Evolutionary conservation across 1,140 invertebrate genomes (phyloP).

Genomic region (Himalopsyche phryganea): DNA sequence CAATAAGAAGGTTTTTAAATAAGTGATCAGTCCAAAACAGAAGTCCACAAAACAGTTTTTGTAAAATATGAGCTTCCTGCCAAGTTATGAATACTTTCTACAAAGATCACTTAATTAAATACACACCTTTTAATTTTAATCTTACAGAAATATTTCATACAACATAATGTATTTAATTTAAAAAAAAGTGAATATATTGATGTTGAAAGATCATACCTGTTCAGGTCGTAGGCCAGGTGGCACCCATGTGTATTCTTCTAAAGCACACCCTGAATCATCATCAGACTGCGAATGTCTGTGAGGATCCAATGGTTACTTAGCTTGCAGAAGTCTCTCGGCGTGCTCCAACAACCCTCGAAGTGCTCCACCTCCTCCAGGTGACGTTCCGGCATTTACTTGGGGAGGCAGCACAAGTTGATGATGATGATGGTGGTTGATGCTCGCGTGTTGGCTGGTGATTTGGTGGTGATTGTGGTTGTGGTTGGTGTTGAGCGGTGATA

Average conservation of each 20-base stretch:
- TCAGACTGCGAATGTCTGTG: slow-evolving; percentile 91
- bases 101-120: too few relatives aligned
- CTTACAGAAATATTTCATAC: too few relatives aligned
- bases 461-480: slow-evolving; percentile 34
- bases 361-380: slow-evolving; percentile 40
- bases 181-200: too few relatives aligned
- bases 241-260: slow-evolving; percentile 98
- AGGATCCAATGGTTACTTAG: slow-evolving; percentile 57
- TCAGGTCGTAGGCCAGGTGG: slow-evolving; percentile 92
- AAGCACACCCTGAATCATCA: slow-evolving; percentile 93
- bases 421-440: not conserved
- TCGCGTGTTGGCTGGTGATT: not conserved
- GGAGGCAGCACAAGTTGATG: slow-evolving; percentile 19
- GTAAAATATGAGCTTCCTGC: too few relatives aligned
- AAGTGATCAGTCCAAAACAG: too few relatives aligned
- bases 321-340: slow-evolving; percentile 46
- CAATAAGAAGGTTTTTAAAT: too few relatives aligned
- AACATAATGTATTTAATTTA: too few relatives aligned
- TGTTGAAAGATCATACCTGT: slow-evolving; percentile 73
- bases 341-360: slow-evolving; percentile 52
- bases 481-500: slow-evolving; percentile 41
- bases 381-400: slow-evolving; percentile 38
- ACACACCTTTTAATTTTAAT: too few relatives aligned
- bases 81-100: too few relatives aligned
- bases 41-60: too few relatives aligned